phyloP scores from a whole-genome alignment of 2,888 invertebrate species.

The Odontocolon sp. region DNA sequence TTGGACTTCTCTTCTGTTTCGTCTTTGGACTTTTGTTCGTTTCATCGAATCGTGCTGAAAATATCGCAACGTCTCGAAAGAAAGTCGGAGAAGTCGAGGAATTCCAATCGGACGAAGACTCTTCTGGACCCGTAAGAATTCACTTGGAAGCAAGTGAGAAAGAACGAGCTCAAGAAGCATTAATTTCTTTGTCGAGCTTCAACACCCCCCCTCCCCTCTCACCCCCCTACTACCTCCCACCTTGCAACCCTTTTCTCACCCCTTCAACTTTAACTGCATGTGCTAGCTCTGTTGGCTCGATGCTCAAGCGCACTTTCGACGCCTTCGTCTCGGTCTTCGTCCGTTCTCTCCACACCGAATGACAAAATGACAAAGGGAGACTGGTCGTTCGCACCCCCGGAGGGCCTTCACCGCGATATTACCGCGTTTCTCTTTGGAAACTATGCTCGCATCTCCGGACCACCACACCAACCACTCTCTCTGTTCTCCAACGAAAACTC shows the following conservation, averaged over 20 bases:
- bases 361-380: constrained; percentile 79
- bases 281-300: constrained; percentile 19
- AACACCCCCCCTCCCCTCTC: neutral
- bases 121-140: constrained; percentile 44
- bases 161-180: constrained; percentile 25
- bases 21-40: too few relatives aligned
- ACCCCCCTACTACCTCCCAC: constrained; percentile 20
- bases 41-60: too few relatives aligned
- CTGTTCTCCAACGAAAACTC: constrained; percentile 66
- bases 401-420: constrained; percentile 77
- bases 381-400: constrained; percentile 69
- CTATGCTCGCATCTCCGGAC: constrained; percentile 74
- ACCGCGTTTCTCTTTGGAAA: constrained; percentile 78
- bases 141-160: neutral
- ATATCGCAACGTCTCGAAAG: neutral
- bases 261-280: constrained; percentile 32
- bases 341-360: constrained; percentile 66
- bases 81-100: neutral
- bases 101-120: constrained; percentile 22
- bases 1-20: too few relatives aligned
- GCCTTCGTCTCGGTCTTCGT: constrained; percentile 41
- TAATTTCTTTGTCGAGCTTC: constrained; percentile 37
- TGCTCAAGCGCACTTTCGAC: constrained; percentile 13
- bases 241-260: too few relatives aligned
- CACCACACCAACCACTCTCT: constrained; percentile 53